Evolutionary conservation across 2,113 vertebrate species (phyloP).

Genomic region (Cynopterus brachyotis): DNA sequence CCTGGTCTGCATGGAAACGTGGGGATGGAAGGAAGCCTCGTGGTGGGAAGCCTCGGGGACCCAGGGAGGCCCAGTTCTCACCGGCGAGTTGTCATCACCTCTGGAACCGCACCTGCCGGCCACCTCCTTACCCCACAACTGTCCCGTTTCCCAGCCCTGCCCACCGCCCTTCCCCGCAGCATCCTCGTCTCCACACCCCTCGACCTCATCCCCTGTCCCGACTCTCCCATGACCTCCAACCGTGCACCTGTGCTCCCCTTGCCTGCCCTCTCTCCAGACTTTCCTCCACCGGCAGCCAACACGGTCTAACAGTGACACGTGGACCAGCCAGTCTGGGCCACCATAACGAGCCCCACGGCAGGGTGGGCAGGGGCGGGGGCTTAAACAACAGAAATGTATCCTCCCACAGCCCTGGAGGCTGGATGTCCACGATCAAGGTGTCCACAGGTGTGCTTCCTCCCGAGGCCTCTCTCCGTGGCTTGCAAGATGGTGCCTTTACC

Average conservation of each 20-base stretch:
- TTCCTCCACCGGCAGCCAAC: neutral
- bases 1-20: neutral
- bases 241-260: accelerated
- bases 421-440: neutral
- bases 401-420: neutral
- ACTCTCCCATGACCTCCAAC: accelerated
- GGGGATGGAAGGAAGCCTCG: neutral
- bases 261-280: accelerated
- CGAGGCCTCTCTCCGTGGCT: neutral
- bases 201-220: accelerated
- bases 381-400: neutral
- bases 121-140: accelerated
- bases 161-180: accelerated
- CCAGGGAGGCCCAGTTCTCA: neutral
- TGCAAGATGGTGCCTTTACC: neutral
- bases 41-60: neutral
- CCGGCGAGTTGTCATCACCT: neutral
- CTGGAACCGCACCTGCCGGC: neutral
- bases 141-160: neutral
- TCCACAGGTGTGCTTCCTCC: neutral
- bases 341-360: accelerated
- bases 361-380: neutral
- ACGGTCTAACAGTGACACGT: neutral
- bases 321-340: neutral
- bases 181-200: neutral